Conservation (phyloP, 2,797 vertebrate species). For the Urosaurus nigricauda region DNA sequence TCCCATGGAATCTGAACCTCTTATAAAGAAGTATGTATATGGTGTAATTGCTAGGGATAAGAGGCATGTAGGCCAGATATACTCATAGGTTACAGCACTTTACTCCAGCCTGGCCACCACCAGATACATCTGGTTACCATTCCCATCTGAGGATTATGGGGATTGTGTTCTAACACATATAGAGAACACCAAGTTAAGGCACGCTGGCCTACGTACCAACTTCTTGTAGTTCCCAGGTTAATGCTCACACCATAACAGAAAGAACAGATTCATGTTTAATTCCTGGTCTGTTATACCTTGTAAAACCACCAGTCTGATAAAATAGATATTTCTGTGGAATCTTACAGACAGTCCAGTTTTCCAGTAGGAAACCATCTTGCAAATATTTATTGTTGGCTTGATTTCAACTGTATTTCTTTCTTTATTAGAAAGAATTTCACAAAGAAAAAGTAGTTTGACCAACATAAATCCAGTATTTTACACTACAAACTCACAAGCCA, state of each 20-base stretch:
- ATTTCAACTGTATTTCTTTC: neutral
- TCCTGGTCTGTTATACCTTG: neutral
- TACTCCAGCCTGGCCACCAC: no score
- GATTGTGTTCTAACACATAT: neutral
- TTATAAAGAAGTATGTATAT: neutral
- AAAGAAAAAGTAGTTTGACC: neutral
- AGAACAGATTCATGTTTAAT: neutral
- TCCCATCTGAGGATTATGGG: neutral
- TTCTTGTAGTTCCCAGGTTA: neutral
- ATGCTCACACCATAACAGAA: neutral
- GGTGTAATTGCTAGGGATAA: neutral
- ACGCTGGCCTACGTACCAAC: neutral
- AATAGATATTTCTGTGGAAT: neutral
- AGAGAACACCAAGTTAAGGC: neutral
- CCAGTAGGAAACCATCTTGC: neutral
- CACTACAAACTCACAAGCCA: neutral
- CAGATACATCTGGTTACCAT: neutral
- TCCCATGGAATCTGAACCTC: no score
- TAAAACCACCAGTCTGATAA: neutral
- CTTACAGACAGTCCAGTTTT: neutral
- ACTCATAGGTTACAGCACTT: neutral
- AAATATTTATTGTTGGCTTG: neutral
- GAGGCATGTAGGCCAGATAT: neutral
- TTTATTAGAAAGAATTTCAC: neutral
- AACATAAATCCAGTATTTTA: neutral